Evolutionary conservation across 1,140 invertebrate species (phyloP).

Genomic region (Chironomus striatipennis): DNA sequence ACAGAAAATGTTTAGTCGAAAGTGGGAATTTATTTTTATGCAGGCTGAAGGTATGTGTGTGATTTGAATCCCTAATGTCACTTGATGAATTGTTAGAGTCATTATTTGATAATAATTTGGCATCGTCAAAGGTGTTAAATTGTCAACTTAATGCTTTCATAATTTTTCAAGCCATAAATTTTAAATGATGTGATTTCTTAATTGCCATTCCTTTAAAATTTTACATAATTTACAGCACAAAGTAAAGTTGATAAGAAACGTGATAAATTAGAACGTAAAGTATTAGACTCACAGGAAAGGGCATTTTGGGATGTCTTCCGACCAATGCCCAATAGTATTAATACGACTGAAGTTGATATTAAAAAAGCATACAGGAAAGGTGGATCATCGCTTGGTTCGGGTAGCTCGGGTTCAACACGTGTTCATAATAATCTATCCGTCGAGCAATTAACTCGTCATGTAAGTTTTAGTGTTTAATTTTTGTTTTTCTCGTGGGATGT

Average conservation of each 20-base stretch:
- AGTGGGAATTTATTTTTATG: slow-evolving; percentile 99
- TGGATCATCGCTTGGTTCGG: slow-evolving; percentile 38
- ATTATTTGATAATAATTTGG: background rate
- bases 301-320: slow-evolving; percentile 99
- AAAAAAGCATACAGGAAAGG: slow-evolving; percentile 81
- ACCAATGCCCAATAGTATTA: slow-evolving; percentile 97
- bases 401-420: slow-evolving; percentile 36
- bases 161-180: no score
- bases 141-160: no score
- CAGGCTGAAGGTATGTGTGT: slow-evolving; percentile 65
- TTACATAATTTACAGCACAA: slow-evolving; percentile 48
- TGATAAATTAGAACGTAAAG: slow-evolving; percentile 95
- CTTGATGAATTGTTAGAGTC: background rate
- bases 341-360: slow-evolving; percentile 97
- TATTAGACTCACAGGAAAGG: slow-evolving; percentile 96
- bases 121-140: no score
- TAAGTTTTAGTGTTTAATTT: background rate
- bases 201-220: slow-evolving; percentile 23
- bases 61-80: background rate
- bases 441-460: slow-evolving; percentile 35
- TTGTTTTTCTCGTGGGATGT: no score
- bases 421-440: slow-evolving; percentile 36
- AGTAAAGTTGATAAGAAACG: slow-evolving; percentile 97
- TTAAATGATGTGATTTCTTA: no score
- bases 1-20: slow-evolving; percentile 98